These are phyloP conservation scores for Eupithecia vulgata DNA, from an alignment of 2,888 invertebrate genomes.

Conservation along the genomic window DNA sequence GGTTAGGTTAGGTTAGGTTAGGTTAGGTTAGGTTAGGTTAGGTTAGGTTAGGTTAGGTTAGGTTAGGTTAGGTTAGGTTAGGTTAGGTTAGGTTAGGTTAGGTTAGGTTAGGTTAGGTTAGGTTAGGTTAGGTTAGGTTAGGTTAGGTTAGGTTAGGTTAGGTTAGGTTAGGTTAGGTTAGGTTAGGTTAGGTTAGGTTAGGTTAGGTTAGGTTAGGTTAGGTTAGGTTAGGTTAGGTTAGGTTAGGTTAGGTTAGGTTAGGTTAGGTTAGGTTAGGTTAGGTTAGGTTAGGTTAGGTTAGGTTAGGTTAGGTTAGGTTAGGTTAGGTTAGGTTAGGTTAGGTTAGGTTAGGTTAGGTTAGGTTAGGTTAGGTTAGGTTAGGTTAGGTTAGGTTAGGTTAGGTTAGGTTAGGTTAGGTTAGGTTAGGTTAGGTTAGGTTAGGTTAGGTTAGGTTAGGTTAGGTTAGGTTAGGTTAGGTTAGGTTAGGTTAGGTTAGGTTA, in stretches of 20 bases:
- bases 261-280: conserved; percentile 40
- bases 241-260: conserved; percentile 44
- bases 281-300: conserved; percentile 40
- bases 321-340: conserved; percentile 42
- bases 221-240: conserved; percentile 42
- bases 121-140: conserved; percentile 39
- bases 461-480: conserved; percentile 30
- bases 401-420: conserved; percentile 32
- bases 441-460: conserved; percentile 36
- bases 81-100: conserved; percentile 30
- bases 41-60: conserved; percentile 32
- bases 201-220: conserved; percentile 39
- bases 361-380: conserved; percentile 37
- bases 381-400: conserved; percentile 23
- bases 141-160: conserved; percentile 41
- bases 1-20: conserved; percentile 30
- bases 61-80: conserved; percentile 31
- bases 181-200: conserved; percentile 43
- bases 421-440: conserved; percentile 29
- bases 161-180: conserved; percentile 40
- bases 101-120: conserved; percentile 16
- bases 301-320: conserved; percentile 42
- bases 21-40: conserved; percentile 30
- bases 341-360: conserved; percentile 41
- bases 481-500: conserved; percentile 42